Conservation (phyloP, 2,888 invertebrate genomes). For the Cordilura impudica region DNA sequence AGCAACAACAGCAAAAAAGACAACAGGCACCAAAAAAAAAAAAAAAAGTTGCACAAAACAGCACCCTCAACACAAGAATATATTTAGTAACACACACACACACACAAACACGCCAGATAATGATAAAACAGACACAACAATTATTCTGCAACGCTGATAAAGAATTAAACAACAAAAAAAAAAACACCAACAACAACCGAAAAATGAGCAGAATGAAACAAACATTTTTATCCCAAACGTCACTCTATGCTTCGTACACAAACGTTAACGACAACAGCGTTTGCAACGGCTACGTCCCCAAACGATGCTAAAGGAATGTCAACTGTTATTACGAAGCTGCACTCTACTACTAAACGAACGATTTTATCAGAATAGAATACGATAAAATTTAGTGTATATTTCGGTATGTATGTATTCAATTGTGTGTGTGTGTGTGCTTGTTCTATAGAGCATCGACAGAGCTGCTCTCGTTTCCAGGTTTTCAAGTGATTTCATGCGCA, state of each 20-base stretch:
- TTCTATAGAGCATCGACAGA: slow-evolving; percentile 13
- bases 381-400: slow-evolving; percentile 26
- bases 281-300: slow-evolving; percentile 32
- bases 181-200: slow-evolving; percentile 26
- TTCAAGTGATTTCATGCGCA: slow-evolving; percentile 47
- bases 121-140: slow-evolving; percentile 61
- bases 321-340: slow-evolving; percentile 38
- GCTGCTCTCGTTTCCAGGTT: slow-evolving; percentile 15
- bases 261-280: slow-evolving; percentile 42
- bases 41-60: slow-evolving; percentile 6
- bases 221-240: slow-evolving; percentile 40
- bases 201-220: slow-evolving; percentile 44
- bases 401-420: not conserved
- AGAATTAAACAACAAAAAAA: slow-evolving; percentile 58
- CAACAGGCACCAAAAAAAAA: slow-evolving; percentile 37
- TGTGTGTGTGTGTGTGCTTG: not conserved
- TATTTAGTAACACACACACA: not conserved
- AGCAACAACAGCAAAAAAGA: slow-evolving; percentile 44
- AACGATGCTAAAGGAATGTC: too few relatives aligned
- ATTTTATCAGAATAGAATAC: slow-evolving; percentile 27
- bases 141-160: slow-evolving; percentile 56
- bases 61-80: not conserved
- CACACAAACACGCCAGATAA: slow-evolving; percentile 34
- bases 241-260: slow-evolving; percentile 41
- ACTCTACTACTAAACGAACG: slow-evolving; percentile 37